Evolutionary conservation across 2,113 vertebrate genomes (phyloP).

Genomic region (Pteruthius melanotis): DNA sequence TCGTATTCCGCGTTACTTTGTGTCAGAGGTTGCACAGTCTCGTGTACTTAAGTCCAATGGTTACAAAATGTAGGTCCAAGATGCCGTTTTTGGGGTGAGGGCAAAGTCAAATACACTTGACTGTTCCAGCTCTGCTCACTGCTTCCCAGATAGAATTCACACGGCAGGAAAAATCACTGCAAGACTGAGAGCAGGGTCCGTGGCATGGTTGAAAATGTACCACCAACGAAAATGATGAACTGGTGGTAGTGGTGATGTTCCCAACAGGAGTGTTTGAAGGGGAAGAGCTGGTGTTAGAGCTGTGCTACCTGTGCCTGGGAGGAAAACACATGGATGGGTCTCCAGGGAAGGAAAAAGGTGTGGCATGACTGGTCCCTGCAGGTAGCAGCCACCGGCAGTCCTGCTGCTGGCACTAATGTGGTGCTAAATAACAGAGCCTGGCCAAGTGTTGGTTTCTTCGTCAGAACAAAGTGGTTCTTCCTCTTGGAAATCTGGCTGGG

Average conservation of each 20-base stretch:
- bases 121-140: not conserved
- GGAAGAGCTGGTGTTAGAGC: not conserved
- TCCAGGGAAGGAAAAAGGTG: not conserved
- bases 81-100: not conserved
- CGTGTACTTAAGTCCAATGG: not conserved
- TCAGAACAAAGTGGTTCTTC: not conserved
- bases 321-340: not conserved
- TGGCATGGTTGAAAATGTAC: not conserved
- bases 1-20: not conserved
- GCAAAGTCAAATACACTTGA: slow-evolving; percentile 22
- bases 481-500: not conserved
- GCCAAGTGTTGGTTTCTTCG: not conserved
- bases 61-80: slow-evolving; percentile 7
- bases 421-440: not conserved
- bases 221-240: not conserved
- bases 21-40: not conserved
- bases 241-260: rapidly evolving
- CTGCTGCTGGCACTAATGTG: not conserved
- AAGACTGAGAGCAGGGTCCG: not conserved
- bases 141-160: not conserved
- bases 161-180: not conserved
- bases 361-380: not conserved
- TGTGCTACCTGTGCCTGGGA: not conserved
- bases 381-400: not conserved
- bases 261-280: not conserved